Evolutionary conservation across 2,113 vertebrate species (phyloP).

Genomic region (Picathartes gymnocephalus): DNA sequence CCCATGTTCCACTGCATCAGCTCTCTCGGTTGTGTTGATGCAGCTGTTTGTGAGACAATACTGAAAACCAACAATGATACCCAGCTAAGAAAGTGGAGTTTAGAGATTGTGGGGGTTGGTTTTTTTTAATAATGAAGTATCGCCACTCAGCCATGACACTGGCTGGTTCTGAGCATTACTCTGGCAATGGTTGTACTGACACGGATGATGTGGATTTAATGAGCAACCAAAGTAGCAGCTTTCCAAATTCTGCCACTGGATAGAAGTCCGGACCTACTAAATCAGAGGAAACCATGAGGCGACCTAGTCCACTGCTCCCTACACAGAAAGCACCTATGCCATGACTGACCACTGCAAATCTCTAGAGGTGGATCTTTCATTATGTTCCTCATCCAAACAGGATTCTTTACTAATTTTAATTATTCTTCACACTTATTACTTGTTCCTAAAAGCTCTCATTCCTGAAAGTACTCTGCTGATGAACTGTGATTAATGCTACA

Average conservation of each 20-base stretch:
- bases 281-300: not conserved
- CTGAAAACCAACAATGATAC: not conserved
- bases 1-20: not conserved
- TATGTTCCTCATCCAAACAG: not conserved
- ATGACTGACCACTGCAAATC: not conserved
- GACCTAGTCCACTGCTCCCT: not conserved
- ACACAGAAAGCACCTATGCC: not conserved
- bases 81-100: not conserved
- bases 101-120: not conserved
- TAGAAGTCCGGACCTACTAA: not conserved
- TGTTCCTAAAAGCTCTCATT: not conserved
- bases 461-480: not conserved
- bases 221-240: not conserved
- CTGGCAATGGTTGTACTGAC: not conserved
- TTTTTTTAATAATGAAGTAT: not conserved
- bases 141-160: accelerated
- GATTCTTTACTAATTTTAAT: not conserved
- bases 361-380: not conserved
- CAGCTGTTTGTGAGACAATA: not conserved
- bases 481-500: not conserved
- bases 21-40: not conserved
- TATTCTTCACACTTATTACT: not conserved
- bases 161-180: not conserved
- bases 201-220: not conserved
- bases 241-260: not conserved